phyloP scores from a whole-genome alignment of 1,140 invertebrate genomes.

The Drosophila persimilis region DNA sequence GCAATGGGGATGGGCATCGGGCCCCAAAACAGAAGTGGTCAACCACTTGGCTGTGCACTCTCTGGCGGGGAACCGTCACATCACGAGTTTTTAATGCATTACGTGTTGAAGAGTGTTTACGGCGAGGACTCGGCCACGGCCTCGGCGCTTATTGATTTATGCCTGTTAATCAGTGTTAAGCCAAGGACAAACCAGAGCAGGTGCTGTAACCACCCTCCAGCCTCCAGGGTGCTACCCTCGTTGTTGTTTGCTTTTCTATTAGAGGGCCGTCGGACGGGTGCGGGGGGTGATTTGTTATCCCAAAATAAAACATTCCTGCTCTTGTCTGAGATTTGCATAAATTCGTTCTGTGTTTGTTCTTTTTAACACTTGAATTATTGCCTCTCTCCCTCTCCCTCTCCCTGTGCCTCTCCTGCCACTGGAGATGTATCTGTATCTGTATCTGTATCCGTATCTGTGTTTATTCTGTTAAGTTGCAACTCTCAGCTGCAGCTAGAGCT shows the following conservation, averaged over 20 bases:
- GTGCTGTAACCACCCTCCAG: constrained; percentile 39
- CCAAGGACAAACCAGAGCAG: constrained; percentile 39
- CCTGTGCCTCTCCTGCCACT: too few relatives aligned
- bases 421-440: constrained; percentile 14
- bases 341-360: constrained; percentile 55
- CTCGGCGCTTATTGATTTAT: constrained; percentile 48
- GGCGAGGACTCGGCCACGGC: background rate
- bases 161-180: constrained; percentile 36
- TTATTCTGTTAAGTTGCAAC: constrained; percentile 17
- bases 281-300: constrained; percentile 49
- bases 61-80: constrained; percentile 8
- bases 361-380: constrained; percentile 78
- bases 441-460: constrained; percentile 1
- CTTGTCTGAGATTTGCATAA: constrained; percentile 66
- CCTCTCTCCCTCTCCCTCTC: too few relatives aligned
- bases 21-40: constrained; percentile 54
- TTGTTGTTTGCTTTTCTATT: constrained; percentile 68
- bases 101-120: constrained; percentile 39
- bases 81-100: constrained; percentile 56
- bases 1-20: background rate
- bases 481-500: constrained; percentile 44
- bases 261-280: constrained; percentile 8
- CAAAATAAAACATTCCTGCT: constrained; percentile 49
- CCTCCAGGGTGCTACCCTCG: background rate
- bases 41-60: constrained; percentile 46